phyloP scores from a whole-genome alignment of 2,797 vertebrate species.

The Otus scops region DNA sequence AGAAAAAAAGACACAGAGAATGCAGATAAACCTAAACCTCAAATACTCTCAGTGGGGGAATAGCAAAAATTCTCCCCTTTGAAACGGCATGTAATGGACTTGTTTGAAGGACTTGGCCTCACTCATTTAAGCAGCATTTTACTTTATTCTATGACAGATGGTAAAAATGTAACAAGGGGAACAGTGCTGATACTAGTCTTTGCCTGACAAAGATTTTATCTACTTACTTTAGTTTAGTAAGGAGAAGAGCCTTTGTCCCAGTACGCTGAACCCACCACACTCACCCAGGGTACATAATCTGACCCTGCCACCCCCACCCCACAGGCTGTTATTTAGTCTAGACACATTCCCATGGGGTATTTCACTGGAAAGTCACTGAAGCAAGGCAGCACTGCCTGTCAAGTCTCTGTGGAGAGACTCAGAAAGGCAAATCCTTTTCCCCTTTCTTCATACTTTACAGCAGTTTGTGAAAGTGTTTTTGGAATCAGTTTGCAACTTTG shows the following conservation, averaged over 20 bases:
- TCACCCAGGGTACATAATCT: neutral
- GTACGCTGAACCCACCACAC: neutral
- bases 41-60: neutral
- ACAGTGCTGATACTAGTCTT: rapidly evolving
- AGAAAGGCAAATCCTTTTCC: neutral
- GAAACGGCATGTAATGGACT: neutral
- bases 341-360: neutral
- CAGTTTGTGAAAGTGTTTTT: neutral
- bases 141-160: neutral
- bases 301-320: neutral
- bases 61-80: neutral
- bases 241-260: neutral
- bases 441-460: neutral
- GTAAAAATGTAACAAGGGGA: neutral
- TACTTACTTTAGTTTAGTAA: neutral
- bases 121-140: neutral
- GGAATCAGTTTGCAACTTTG: neutral
- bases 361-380: neutral
- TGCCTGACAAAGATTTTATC: neutral
- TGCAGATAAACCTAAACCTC: neutral
- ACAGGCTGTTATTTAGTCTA: neutral
- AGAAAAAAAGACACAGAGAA: neutral
- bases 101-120: neutral
- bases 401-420: neutral
- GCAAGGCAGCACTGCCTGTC: neutral